Base-by-base conservation (phyloP, 1,140 invertebrate genomes). In the Zaprionus camerounensis region DNA sequence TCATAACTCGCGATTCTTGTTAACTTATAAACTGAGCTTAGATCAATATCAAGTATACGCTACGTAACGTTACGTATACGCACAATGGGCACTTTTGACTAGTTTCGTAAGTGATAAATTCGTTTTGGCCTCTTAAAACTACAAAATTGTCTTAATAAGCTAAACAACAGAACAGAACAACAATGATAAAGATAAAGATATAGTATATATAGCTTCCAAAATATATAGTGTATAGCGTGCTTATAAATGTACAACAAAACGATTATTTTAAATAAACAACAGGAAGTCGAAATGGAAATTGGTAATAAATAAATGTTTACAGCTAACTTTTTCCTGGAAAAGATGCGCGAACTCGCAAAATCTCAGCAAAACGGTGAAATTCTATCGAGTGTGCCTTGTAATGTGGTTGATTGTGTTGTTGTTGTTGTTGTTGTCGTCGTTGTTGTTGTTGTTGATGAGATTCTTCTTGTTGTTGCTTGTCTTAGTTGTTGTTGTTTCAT, bases 41-140 rank as follows among this genome's bases (percentile, higher is more conserved):
- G n/a, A 44, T 46, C 41, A 71, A 70, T 88, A 88, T 88, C 66
- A 75, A 74, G 81, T 90, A 88, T 90, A 90, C 85, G 85, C 64
- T 65, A 28, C 56, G 38, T 4, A 1, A 5, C 44, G 59, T 90
- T 73, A 64, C 86, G 85, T 85, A 90, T 88, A 88, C 85, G 81
- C 73, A 84, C 78, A 90, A 72, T 81, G 81, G 67, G 77, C 53
- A 62, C 44, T 34, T 72, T 44, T 90, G 81, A 90, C 85, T 90
- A 90, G 85, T 76, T 74, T 88, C 46, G 69, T 51, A 51, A 51
- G 46, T 12, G 20, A 51, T 78, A 78, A 67, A 70, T 78, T 76
- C 69, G 62, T 53, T 46, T 51, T 34, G 68, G 58, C 49, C 49
- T 38, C 63, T 71, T 77, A 74, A 51, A 38, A 56, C 41, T 70